phyloP scores from a whole-genome alignment of 2,888 invertebrate genomes.

The Torymus auratus region DNA sequence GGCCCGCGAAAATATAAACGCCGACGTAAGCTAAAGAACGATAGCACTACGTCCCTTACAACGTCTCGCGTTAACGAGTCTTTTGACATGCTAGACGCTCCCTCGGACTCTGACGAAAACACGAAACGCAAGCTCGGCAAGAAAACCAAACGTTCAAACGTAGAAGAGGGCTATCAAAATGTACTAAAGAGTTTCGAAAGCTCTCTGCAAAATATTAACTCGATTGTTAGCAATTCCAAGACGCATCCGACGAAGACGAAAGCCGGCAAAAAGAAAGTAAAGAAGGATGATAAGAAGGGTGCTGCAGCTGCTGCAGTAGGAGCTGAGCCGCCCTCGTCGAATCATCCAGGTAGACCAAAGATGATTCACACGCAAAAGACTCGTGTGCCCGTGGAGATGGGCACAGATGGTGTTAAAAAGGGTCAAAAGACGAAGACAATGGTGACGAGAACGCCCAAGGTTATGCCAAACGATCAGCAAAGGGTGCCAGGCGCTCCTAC shows the following conservation, averaged over 20 bases:
- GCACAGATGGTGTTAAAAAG: conserved; percentile 78
- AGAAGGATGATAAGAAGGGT: conserved; percentile 71
- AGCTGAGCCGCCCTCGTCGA: conserved; percentile 67
- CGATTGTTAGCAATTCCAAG: conserved; percentile 76
- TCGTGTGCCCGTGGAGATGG: conserved; percentile 78
- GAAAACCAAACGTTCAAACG: conserved; percentile 69
- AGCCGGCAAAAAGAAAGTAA: conserved; percentile 72
- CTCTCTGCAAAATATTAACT: conserved; percentile 75
- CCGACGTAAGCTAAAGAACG: conserved; percentile 85
- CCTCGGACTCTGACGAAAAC: conserved; percentile 75
- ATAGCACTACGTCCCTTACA: conserved; percentile 65
- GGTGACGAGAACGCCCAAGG: conserved; percentile 79
- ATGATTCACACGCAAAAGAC: conserved; percentile 88
- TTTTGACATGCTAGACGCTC: conserved; percentile 68
- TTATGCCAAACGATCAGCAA: conserved; percentile 66
- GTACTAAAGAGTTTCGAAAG: conserved; percentile 74
- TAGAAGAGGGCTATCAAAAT: conserved; percentile 74
- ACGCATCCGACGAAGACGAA: conserved; percentile 70
- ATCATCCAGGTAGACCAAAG: conserved; percentile 80
- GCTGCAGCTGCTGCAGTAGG: conserved; percentile 57
- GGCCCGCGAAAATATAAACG: conserved; percentile 89
- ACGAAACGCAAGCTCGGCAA: conserved; percentile 71
- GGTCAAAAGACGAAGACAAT: conserved; percentile 80
- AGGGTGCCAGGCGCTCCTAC: conserved; percentile 63
- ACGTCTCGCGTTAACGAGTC: conserved; percentile 66